Base-by-base conservation (phyloP, 2,797 vertebrate genomes). In the Liasis olivaceus region DNA sequence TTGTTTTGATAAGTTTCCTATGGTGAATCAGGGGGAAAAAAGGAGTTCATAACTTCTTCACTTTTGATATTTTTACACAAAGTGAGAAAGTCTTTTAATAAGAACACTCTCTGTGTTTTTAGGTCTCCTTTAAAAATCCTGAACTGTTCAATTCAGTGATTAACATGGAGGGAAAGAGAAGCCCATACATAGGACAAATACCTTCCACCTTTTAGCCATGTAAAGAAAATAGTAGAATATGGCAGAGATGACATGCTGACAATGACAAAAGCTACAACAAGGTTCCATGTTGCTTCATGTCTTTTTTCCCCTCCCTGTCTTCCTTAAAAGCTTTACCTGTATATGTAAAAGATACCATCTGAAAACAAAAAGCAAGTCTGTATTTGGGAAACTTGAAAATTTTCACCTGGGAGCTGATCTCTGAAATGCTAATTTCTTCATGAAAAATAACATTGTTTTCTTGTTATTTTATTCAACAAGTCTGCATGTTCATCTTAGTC, bases 161-260 rank as follows among this genome's bases (percentile, higher is more conserved):
- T 89, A 95, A 92, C 94, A 94, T 95, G 95, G 91, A 91, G 90
- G 93, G 94, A 94, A 93, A 86, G 56, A 72, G 28, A 63, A 95
- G 92, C 93, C 95, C 96, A 91, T 93, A 94, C 91, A 88, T 92
- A 93, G 94, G 85, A 72, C 92, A 31, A 95, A 94, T 63, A 95
- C 20, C 60, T 64, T 92, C 81, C 95, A 91, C 95, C 91, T 89
- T 89, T 93, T 93, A 94, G 93, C 93, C 94, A 96, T 94, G 1
- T 5, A 91, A 94, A 93, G 64, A 87, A 87, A 95, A 96, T 91
- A 93, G 51, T 86, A 91, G 93, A 94, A 94, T 94, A 95, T 95
- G 93, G 47, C 36, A 91, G 92, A 95, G 72, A 95, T 66, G 42
- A 94, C 95, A 95, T 92, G 85, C 92, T 95, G 93, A 93, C 95